These are phyloP conservation scores for Spinibarbus caldwelli DNA, from an alignment of 2,797 vertebrate species.

Conservation along the genomic window DNA sequence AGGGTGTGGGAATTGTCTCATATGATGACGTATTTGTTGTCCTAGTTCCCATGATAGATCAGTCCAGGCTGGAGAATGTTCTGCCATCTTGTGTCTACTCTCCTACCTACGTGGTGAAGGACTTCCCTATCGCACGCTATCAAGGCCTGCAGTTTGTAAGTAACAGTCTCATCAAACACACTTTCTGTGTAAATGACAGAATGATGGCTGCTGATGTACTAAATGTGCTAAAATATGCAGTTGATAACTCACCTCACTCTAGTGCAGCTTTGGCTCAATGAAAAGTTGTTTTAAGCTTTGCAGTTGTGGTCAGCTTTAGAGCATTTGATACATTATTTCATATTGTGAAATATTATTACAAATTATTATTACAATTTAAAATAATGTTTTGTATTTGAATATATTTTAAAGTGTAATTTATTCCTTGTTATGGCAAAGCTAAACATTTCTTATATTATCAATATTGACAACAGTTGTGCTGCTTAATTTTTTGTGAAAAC, in stretches of 20 bases:
- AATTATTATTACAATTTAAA: no score
- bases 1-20: neutral
- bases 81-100: constrained; percentile 93
- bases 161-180: constrained; percentile 55
- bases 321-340: neutral
- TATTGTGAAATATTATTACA: no score
- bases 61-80: constrained; percentile 85
- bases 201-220: neutral
- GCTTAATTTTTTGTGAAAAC: no score
- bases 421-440: no score
- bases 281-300: neutral
- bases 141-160: constrained; percentile 98
- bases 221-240: neutral
- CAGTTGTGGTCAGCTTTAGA: neutral
- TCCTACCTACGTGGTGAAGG: constrained; percentile 96
- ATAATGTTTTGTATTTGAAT: no score
- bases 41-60: constrained; percentile 87
- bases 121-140: constrained; percentile 98
- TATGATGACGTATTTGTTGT: neutral
- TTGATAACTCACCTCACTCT: neutral
- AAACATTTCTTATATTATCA: no score
- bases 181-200: neutral
- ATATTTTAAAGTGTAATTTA: no score
- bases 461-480: no score
- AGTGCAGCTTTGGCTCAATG: no score